These are phyloP conservation scores for Drosophila littoralis DNA, from an alignment of 1,140 invertebrate genomes.

Conservation along the genomic window DNA sequence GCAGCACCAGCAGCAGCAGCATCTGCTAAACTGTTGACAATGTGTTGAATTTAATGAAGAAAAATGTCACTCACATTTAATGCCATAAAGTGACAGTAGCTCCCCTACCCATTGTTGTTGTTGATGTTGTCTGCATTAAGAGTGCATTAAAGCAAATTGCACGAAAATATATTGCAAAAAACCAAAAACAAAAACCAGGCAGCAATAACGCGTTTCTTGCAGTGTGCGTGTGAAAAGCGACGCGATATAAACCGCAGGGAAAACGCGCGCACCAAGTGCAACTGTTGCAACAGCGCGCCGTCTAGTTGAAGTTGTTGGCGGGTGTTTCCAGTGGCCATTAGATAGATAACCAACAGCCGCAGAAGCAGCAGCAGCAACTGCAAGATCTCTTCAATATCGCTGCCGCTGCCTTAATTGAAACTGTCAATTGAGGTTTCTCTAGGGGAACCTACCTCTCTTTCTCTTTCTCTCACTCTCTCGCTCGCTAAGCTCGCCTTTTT, in stretches of 20 bases:
- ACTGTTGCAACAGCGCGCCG: constrained; percentile 42
- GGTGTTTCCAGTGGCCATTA: constrained; percentile 26
- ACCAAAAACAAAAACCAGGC: constrained; percentile 22
- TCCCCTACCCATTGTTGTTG: not conserved
- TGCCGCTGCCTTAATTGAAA: constrained; percentile 63
- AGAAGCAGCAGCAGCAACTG: constrained; percentile 24
- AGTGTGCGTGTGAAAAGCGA: constrained; percentile 44
- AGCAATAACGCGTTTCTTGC: constrained; percentile 11
- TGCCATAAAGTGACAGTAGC: constrained; percentile 37
- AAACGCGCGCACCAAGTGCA: constrained; percentile 29
- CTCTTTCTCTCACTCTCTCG: not conserved
- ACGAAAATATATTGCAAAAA: constrained; percentile 27
- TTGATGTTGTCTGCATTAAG: constrained; percentile 55
- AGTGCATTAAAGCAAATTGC: constrained; percentile 56
- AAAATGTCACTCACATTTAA: constrained; percentile 52
- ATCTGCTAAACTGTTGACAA: constrained; percentile 47
- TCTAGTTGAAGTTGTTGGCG: constrained; percentile 48
- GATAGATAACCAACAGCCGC: constrained; percentile 53
- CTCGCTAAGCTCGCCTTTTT: constrained; percentile 51
- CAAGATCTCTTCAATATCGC: constrained; percentile 21
- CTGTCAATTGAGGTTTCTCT: constrained; percentile 64
- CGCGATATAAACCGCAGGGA: constrained; percentile 39
- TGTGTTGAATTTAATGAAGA: constrained; percentile 60
- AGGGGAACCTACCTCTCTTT: not conserved
- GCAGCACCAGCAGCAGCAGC: constrained; percentile 11